Evolutionary conservation across 2,797 vertebrate species (phyloP), one percentile per base, ranked within the genome.

Genomic region (Sphenopsis melanotis): DNA sequence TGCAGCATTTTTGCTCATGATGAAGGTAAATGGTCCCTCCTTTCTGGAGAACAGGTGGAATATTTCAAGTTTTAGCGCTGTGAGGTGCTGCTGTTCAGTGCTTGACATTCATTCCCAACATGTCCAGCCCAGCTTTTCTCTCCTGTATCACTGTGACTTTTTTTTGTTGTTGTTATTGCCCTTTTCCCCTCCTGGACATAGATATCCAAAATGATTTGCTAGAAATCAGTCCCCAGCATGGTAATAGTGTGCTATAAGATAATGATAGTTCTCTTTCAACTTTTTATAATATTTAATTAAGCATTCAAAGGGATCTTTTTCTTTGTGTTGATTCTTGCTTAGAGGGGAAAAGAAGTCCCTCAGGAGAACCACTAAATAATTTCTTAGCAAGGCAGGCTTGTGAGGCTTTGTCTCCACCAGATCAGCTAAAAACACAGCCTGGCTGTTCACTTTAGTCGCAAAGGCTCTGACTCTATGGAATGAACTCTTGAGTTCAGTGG

Each of bases 221-320:
- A 70, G 83, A 87, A 95, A 82, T 60, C 11, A 2, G 72, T 69
- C 37, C 95, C 41, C 76, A 80, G 23, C 60, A 46, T 94, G 91
- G 72, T 89, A 91, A 77, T 75, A 41, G 80, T 94, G 76, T 59
- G 65, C 85, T 95, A 64, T 32, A n/a, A 86, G 55, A 63, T 82
- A 91, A 90, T 36, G 30, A 34, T 86, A 89, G 21, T 71, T 93
- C 52, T 93, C 90, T 89, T 95, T 42, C 32, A 95, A 36, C 55
- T 72, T 93, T 77, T 96, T 80, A 46, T 72, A 77, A 44, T 96
- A 78, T 95, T 97, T 96, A 97, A 96, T 95, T 95, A 96, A 89
- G 44, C 32, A 94, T 94, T 96, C 36, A 61, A 83, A 95, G 85
- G 64, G 46, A 79, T 93, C 10, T 84, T 70, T 89, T 78, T 93